Evolutionary conservation across 2,797 vertebrate genomes (phyloP).

Genomic region (Linurgus olivaceus): DNA sequence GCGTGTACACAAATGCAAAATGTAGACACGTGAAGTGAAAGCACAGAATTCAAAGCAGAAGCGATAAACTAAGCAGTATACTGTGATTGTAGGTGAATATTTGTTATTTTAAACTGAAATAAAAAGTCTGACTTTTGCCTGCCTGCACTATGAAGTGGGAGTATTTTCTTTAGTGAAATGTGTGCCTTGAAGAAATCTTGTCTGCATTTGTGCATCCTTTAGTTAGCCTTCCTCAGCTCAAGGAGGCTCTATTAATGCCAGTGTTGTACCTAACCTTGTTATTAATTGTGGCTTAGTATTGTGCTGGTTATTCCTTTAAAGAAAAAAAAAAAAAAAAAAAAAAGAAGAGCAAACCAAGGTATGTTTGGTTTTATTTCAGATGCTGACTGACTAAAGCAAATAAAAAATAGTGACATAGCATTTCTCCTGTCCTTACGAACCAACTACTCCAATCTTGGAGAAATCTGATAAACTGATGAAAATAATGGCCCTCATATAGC

Average conservation of each 20-base stretch:
- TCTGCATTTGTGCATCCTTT: background rate
- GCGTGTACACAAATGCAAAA: background rate
- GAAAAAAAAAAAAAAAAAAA: background rate
- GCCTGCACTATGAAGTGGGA: slow-evolving; percentile 10
- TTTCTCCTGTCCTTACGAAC: background rate
- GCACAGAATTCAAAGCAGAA: slow-evolving; percentile 43
- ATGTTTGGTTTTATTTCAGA: background rate
- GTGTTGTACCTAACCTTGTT: background rate
- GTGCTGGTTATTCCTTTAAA: background rate
- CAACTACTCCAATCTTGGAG: background rate
- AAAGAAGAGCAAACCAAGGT: background rate
- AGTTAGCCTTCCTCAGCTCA: background rate
- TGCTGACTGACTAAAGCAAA: background rate
- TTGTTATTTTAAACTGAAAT: slow-evolving; percentile 52
- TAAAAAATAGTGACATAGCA: background rate
- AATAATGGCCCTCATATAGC: background rate
- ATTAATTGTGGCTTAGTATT: background rate
- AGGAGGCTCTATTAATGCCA: background rate
- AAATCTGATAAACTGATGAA: background rate
- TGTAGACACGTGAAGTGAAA: slow-evolving; percentile 25
- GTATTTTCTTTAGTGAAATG: background rate
- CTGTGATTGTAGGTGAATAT: slow-evolving; percentile 34
- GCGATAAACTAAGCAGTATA: slow-evolving; percentile 16
- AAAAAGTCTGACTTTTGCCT: slow-evolving; percentile 58
- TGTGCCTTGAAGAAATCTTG: background rate